Conservation (phyloP, 2,113 vertebrate species). For the Myrmecophaga tridactyla region DNA sequence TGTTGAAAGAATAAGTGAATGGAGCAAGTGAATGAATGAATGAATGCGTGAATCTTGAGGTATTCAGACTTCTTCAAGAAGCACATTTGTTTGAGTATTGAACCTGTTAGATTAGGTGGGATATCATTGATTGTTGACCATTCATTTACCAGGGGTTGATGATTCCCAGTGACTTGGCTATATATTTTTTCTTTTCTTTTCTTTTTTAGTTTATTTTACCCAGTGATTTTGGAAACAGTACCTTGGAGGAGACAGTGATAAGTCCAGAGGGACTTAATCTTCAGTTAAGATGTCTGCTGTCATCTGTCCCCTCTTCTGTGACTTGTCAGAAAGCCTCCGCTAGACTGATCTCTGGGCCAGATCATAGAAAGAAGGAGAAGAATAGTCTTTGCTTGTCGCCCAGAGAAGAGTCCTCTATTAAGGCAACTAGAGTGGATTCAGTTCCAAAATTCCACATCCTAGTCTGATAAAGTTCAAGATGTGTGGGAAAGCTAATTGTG, state of each 20-base stretch:
- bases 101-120: background rate
- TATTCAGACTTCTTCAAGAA: background rate
- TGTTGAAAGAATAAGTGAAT: background rate
- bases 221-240: constrained; percentile 14
- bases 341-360: background rate
- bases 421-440: background rate
- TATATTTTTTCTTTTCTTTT: background rate
- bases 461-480: constrained; percentile 41
- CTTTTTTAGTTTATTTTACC: background rate
- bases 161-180: background rate
- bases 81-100: background rate
- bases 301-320: background rate
- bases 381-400: constrained; percentile 45
- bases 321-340: background rate
- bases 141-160: background rate
- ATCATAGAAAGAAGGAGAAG: background rate
- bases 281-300: constrained; percentile 20
- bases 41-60: background rate
- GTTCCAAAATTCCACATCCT: constrained; percentile 40
- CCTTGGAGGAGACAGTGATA: constrained; percentile 29
- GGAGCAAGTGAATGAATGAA: background rate
- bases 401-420: constrained; percentile 24
- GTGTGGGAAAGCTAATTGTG: background rate
- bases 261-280: constrained; percentile 3
- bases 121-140: background rate